Conservation (phyloP, 2,888 invertebrate species). For the Callyntrura sp. region DNA sequence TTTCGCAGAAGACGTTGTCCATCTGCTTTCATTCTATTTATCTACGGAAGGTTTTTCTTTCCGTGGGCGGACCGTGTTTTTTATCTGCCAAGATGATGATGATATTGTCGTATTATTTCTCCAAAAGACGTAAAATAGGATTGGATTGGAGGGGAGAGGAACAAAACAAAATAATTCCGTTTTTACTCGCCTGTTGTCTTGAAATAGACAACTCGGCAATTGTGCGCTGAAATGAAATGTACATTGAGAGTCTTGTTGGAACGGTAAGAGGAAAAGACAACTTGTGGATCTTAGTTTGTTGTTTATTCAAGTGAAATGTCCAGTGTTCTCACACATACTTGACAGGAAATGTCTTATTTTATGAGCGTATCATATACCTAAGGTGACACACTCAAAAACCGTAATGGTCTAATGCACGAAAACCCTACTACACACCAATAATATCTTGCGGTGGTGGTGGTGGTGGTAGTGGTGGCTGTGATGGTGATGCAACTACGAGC, state of each 20-base stretch:
- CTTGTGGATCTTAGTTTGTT: constrained; percentile 46
- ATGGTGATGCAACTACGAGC: neutral
- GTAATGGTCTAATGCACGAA: no score
- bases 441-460: neutral
- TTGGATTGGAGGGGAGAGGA: neutral
- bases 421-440: neutral
- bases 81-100: neutral
- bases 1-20: neutral
- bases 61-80: neutral
- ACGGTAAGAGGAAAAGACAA: constrained; percentile 16
- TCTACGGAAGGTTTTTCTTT: neutral
- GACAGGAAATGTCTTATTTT: neutral
- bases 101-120: neutral
- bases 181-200: constrained; percentile 24
- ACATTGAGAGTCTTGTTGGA: neutral
- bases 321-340: constrained; percentile 8
- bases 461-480: neutral
- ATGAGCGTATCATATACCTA: neutral
- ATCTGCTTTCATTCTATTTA: neutral
- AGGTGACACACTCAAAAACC: neutral
- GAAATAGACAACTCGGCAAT: neutral
- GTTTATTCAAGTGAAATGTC: neutral
- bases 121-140: constrained; percentile 12
- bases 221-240: neutral
- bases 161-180: neutral